Evolutionary conservation across 2,888 invertebrate genomes (phyloP), one percentile per base, ranked within the genome.

Genomic region (Leptarthrus brevirostris): DNA sequence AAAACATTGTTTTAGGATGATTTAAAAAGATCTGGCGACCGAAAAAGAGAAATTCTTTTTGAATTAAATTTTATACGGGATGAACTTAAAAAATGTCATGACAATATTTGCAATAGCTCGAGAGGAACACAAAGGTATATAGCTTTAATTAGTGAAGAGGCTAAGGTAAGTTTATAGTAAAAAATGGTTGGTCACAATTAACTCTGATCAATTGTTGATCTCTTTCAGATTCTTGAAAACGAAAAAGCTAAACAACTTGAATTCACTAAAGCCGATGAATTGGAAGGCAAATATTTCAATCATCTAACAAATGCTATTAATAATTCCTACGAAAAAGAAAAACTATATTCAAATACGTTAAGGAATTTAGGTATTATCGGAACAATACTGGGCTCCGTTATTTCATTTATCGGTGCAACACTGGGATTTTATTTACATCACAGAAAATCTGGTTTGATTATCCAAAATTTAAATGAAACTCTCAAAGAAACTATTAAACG

Each of bases 261-360:
- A 30, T 26, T 26, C 2, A 6, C 26, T 3, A 12, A 54, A 54
- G 54, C 30, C 0, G 69, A 69, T 30, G 49, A 49, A 69, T 12
- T 44, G 6, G 69, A 69, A 18, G 12, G 69, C 0, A 8, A 30
- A 10, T 16, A 30, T 6, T 69, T 69, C n/a, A 52, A n/a, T 16
- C 30, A 12, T 18, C 24, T 69, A 12, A 30, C 69, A 14, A 5
- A 22, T n/a, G 69, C 69, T 6, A 69, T 69, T n/a, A 49, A 69
- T 30, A 8, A 69, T 52, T 52, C 52, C 0, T 52, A 52, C n/a
- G 52, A 69, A 34, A 69, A 52, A 22, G 69, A 69, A 12, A 22
- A 52, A 16, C 3, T 69, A 1, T 52, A 69, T 30, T 34, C 69
- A 8, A 49, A 69, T 12, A 52, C 69, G n/a, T 30, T 52, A n/a